Base-by-base conservation (phyloP, 1,140 invertebrate species). In the Latrodectus geometricus region DNA sequence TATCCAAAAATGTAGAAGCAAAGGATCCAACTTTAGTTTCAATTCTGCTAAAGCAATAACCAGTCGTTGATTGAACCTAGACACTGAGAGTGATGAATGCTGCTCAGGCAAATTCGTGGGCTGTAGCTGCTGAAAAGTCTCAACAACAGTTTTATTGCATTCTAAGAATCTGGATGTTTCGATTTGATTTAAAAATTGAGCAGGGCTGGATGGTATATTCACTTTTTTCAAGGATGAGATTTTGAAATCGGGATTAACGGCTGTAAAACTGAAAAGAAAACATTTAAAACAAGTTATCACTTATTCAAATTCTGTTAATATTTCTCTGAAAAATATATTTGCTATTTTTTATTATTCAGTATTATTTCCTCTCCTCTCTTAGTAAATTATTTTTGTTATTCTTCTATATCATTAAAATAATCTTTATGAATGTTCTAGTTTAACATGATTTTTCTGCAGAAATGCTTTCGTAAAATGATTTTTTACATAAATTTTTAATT, bases 1-100 rank as follows among this genome's bases (percentile, higher is more conserved):
- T 21, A 81, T 74, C 81, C 81, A 75, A 12, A 83, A 83, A 15
- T 65, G 52, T 21, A 83, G 48, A 12, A 83, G 56, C n/a, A 75
- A 75, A 3, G 81, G 81, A 50, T 75, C 56, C 21, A 74, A 50
- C 12, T 56, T 20, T 2, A n/a, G 5, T 17, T 83, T 73, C 54
- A 83, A n/a, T 20, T 75, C 69, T 50, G 50, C 48, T 4, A 83
- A 35, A 12, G 70, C 70, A 4, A 75, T 23, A 7, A 50, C 23
- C 1, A 48, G 50, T n/a, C 81, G 23, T 17, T 49, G 69, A 8
- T 83, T 83, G 23, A 83, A 83, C 2, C n/a, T n/a, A 17, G 23
- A 11, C 7, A 49, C 52, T 35, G 70, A 48, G 2, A 81, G 68
- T 0, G 50, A 65, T 9, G 11, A 50, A 49, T 66, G 81, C 11